These are phyloP conservation scores for Crotophaga sulcirostris DNA, from an alignment of 2,113 vertebrate species.

Conservation along the genomic window DNA sequence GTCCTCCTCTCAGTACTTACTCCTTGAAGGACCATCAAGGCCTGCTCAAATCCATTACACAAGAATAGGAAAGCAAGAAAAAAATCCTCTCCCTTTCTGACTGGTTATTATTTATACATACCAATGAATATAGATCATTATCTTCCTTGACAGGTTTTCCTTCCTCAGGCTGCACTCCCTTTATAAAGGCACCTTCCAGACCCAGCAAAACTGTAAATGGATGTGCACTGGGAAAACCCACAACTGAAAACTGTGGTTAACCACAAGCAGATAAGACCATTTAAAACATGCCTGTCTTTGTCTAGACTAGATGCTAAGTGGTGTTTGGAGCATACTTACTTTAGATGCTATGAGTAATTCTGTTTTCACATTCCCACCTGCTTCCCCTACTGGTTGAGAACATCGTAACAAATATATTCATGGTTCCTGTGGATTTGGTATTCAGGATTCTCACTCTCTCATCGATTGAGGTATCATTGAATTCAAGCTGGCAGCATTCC, in stretches of 20 bases:
- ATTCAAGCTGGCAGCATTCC: conserved; percentile 48
- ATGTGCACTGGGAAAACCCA: not conserved
- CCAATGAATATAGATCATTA: not conserved
- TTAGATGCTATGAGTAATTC: conserved; percentile 8
- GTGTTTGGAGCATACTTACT: not conserved
- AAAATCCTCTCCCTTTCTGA: not conserved
- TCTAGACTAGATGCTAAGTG: conserved; percentile 25
- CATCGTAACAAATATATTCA: conserved; percentile 22
- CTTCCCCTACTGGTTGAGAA: conserved; percentile 33
- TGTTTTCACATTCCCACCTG: conserved; percentile 35
- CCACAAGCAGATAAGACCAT: conserved; percentile 26
- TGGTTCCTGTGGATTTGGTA: not conserved
- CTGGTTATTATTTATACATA: not conserved
- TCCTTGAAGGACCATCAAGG: not conserved
- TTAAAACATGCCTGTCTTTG: not conserved
- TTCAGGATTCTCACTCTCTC: conserved; percentile 30
- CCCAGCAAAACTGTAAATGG: not conserved
- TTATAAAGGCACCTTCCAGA: not conserved
- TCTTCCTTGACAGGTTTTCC: not conserved
- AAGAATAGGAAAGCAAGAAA: not conserved
- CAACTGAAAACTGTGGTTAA: conserved; percentile 25
- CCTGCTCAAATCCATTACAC: not conserved
- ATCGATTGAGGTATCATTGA: conserved; percentile 40
- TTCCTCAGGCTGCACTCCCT: not conserved
- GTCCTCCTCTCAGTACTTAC: not conserved